Evolutionary conservation across 2,797 vertebrate species (phyloP), one percentile per base, ranked within the genome.

Genomic region (Danio jaintianensis): DNA sequence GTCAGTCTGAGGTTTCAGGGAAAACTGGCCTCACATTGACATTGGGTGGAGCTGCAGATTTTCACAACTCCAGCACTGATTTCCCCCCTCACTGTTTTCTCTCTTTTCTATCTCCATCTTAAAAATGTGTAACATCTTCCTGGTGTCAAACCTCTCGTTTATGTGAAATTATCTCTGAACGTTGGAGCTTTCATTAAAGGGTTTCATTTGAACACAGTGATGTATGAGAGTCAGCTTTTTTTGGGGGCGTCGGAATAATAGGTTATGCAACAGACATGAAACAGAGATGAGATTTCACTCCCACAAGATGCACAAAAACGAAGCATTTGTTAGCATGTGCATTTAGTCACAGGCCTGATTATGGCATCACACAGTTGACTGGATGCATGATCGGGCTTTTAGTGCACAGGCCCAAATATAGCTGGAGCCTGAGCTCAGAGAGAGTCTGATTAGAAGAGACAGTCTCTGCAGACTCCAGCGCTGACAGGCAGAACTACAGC

Each of bases 341-440:
- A 48, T 53, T 40, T 56, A 13, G 50, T 67, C 18, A 69, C 40
- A 36, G 20, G 40, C 47, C 8, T 79, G 67, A 22, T 55, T 43
- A 12, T 7, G 45, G 50, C 56, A 42, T 62, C 20, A 43, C 69
- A 79, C 38, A 52, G 74, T 71, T 79, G 16, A 75, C 84, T 85
- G 79, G 73, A 75, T 47, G 74, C 55, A 86, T 71, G 67, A 56
- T 71, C 43, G 74, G 59, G 70, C 81, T 64, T 79, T 67, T 59
- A 76, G 76, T 42, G 85, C 82, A 83, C 74, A 73, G 20, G 84
- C 80, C 84, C 79, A 83, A 83, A 89, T 86, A 89, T 84, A 91
- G 85, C 83, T 55, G 74, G 66, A 82, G 91, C 84, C 74, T 42
- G 81, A 63, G 75, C 29, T 45, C 55, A 22, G 76, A 55, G 45